Percentiles rank a stretch among this genome's conserved stretches.
Conservation (phyloP, 2,113 vertebrate species). For the Oxygymnocypris stewartii region DNA sequence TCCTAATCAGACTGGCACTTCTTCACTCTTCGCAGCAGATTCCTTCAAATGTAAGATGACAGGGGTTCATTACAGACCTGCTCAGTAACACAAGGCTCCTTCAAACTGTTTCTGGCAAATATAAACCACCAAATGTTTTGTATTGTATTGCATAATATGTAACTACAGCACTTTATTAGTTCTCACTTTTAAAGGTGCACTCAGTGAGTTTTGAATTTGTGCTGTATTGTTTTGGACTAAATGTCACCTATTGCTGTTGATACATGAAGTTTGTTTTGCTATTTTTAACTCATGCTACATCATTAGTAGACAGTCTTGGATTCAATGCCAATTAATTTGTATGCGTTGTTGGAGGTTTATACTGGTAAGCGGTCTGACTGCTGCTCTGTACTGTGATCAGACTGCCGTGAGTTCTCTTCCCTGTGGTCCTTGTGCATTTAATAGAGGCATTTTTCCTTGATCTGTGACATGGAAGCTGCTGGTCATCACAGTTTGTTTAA, state of each 20-base stretch:
- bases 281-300: neutral
- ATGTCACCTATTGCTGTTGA: neutral
- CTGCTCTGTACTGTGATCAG: conserved; percentile 6
- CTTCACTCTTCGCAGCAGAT: neutral
- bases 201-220: neutral
- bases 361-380: neutral
- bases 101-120: neutral
- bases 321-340: neutral
- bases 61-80: neutral
- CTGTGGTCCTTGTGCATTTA: neutral
- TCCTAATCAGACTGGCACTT: conserved; percentile 19
- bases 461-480: neutral
- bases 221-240: neutral
- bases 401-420: neutral
- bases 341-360: neutral
- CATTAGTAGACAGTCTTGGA: neutral
- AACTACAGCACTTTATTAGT: neutral
- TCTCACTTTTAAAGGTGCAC: neutral
- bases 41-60: neutral
- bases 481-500: neutral
- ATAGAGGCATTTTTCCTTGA: conserved; percentile 1
- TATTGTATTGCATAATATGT: neutral
- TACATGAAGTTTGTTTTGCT: neutral
- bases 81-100: neutral
- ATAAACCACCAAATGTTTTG: neutral